A percentile compares a stretch with the other conserved stretches of the same genome.
Evolutionary conservation across 2,888 invertebrate genomes (phyloP).

Genomic region (Drosophila seclusa): DNA sequence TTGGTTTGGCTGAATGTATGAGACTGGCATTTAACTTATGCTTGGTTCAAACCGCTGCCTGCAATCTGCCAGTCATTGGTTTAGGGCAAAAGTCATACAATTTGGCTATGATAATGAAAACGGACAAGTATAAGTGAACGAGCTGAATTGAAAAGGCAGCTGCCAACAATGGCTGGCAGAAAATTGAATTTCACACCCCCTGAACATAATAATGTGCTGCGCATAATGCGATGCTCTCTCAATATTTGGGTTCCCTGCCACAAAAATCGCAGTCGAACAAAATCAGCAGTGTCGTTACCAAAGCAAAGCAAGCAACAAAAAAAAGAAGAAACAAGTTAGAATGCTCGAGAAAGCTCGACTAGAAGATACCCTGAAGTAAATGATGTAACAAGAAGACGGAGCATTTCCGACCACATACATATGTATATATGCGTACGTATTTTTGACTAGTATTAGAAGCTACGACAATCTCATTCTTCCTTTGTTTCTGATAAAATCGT

Average conservation of each 20-base stretch:
- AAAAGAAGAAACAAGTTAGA: background rate
- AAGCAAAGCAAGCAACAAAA: background rate
- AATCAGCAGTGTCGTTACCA: background rate
- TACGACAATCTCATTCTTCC: no score
- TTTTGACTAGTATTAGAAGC: background rate
- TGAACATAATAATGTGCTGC: conserved; percentile 44
- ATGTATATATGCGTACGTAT: background rate
- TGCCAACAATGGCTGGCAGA: conserved; percentile 56
- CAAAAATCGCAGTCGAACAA: background rate
- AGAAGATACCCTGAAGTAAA: background rate
- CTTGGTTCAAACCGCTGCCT: conserved; percentile 42
- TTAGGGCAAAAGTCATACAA: conserved; percentile 41
- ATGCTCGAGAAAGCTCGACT: background rate
- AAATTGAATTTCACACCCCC: conserved; percentile 71
- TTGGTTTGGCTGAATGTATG: conserved; percentile 46
- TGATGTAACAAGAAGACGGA: background rate
- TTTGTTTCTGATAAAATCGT: no score
- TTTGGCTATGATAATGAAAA: conserved; percentile 60
- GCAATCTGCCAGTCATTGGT: conserved; percentile 55
- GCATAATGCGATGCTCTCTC: conserved; percentile 33
- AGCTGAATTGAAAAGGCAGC: conserved; percentile 27
- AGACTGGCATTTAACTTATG: conserved; percentile 43
- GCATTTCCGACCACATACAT: background rate
- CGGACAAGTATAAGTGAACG: conserved; percentile 46
- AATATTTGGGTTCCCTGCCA: conserved; percentile 5